Base-by-base conservation (phyloP, 2,888 invertebrate species). In the Dolichomitus sp. region DNA sequence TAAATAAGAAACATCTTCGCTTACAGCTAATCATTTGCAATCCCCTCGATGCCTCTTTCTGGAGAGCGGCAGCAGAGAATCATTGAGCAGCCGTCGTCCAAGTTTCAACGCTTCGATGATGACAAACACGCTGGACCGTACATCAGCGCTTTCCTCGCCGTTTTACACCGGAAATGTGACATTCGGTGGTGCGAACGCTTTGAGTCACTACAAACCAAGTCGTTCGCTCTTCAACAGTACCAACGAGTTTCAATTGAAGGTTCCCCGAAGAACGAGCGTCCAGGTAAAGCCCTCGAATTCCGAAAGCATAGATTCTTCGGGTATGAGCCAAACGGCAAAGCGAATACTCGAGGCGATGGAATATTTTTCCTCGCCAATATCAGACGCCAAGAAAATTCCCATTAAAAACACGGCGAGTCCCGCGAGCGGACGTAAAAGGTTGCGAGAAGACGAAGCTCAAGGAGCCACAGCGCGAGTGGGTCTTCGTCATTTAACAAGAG, bases 331-430 rank as follows among this genome's bases (percentile, higher is more conserved):
- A 85, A 97, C 98, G 4, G 97, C 98, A 0, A 96, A 96, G 88
- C 95, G 96, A 84, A 97, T 98, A 85, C 94, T 98, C 88, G 96
- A 97, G 88, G 95, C 97, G 5, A 94, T 98, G 75, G 97, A 98
- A 91, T 96, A 97, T 88, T 97, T 97, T 94, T 96, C 97, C 0
- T 97, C 98, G 1, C 97, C 98, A 0, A 94, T 98, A 69, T 94
- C 94, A 59, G 98, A 98, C 92, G 97, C 97, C 1, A 97, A 96
- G 90, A 96, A 96, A 90, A 97, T 98, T 92, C 97, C 97, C 2
- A 87, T 94, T n/a, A 93, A 93, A 59, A 88, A 88, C 50, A 17
- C 17, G 11, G 17, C 91, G 79, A 91, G 87, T 30, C 73, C 85
- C 40, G 54, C 42, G 27, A 48, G 59, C 69, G 84, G 84, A 52